Evolutionary conservation across 2,888 invertebrate genomes (phyloP), one percentile per base, ranked within the genome.

Genomic region (Thyatira batis): DNA sequence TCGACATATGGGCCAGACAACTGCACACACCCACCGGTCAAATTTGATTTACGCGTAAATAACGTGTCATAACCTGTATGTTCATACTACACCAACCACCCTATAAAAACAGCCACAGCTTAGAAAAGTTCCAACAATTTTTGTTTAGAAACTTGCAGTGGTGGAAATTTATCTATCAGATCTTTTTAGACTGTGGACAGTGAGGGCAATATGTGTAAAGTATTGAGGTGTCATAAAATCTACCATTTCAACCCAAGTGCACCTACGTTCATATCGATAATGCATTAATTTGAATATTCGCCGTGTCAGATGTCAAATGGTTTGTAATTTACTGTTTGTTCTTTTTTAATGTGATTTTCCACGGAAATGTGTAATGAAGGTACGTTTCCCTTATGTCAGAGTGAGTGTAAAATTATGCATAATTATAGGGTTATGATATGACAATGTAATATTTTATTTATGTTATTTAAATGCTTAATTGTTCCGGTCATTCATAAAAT

Each of bases 281-380:
- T 89, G 88, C 92, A 88, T 89, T 91, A 92, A 92, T 92, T 92
- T 90, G 88, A 90, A 92, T 90, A 91, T 91, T 91, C 91, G 89
- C 90, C 87, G 91, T 91, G 91, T 92, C 91, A 91, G 84, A 91
- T 92, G 91, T 92, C 91, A 92, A 91, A 90, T 89, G 89, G 86
- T 89, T 88, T 80, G 86, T 91, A 91, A 91, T 91, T 91, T 88
- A 80, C 72, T 84, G 77, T 86, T 83, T 86, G 82, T 87, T 74
- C 73, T 68, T 76, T 73, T 77, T 80, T 84, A 77, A 84, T 83
- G 78, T 76, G 72, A 81, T 82, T 85, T 78, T 69, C 67, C 69
- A 80, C 80, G 82, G 84, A 85, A 82, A 72, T 80, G 67, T 63
- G 57, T 75, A 77, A 74, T 70, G 39, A 58, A 63, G 60, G 58